Evolutionary conservation across 2,797 vertebrate species (phyloP).

Genomic region (Mus spretus): DNA sequence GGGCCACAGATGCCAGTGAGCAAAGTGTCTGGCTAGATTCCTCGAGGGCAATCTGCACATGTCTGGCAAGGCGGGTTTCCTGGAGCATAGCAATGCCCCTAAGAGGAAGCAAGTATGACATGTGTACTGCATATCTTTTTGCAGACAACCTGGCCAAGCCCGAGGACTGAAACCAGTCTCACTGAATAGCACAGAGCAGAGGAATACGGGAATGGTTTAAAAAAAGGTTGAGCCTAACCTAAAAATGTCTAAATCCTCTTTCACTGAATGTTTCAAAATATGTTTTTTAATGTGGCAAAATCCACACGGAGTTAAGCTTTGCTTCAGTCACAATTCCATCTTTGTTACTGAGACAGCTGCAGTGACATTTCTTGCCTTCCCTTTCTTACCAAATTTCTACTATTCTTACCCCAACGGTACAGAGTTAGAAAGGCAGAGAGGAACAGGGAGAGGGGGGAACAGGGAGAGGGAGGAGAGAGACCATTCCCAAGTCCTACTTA

Average conservation of each 20-base stretch:
- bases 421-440: slow-evolving; percentile 54
- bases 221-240: slow-evolving; percentile 63
- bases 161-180: slow-evolving; percentile 49
- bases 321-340: slow-evolving; percentile 60
- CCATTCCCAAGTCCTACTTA: neutral
- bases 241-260: slow-evolving; percentile 72
- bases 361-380: slow-evolving; percentile 56
- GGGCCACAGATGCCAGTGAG: neutral
- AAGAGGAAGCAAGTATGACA: neutral
- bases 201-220: slow-evolving; percentile 51
- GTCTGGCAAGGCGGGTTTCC: neutral
- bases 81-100: neutral
- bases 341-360: slow-evolving; percentile 67
- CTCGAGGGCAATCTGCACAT: neutral
- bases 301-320: slow-evolving; percentile 48
- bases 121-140: neutral
- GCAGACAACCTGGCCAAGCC: neutral
- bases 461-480: slow-evolving; percentile 4
- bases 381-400: slow-evolving; percentile 60
- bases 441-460: neutral
- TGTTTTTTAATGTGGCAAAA: slow-evolving; percentile 69
- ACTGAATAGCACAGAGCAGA: slow-evolving; percentile 5
- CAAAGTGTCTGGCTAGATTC: neutral
- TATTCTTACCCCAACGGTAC: slow-evolving; percentile 46
- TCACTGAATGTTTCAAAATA: slow-evolving; percentile 75